Evolutionary conservation across 2,888 invertebrate genomes (phyloP).

Genomic region (Amiota mariae): DNA sequence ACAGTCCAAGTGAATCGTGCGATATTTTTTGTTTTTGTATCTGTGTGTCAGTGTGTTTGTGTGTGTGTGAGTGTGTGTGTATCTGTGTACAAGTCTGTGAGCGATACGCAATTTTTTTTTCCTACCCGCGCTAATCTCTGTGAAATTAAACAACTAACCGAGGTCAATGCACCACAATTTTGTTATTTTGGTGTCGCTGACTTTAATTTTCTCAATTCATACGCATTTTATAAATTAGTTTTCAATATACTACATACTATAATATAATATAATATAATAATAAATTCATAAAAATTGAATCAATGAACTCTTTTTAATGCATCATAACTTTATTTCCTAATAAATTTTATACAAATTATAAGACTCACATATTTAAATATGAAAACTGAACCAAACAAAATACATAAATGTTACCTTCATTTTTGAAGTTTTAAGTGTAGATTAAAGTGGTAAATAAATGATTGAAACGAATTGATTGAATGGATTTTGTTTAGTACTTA

Average conservation of each 20-base stretch:
- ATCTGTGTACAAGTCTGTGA: background rate
- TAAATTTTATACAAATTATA: no score
- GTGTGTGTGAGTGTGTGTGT: constrained; percentile 25
- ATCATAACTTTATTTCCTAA: no score
- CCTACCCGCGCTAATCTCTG: constrained; percentile 36
- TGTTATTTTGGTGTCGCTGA: constrained; percentile 2
- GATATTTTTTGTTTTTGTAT: background rate
- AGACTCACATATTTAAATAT: no score
- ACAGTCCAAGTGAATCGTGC: background rate
- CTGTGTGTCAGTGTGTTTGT: background rate
- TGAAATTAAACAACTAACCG: constrained; percentile 49
- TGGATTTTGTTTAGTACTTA: no score
- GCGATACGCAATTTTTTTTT: constrained; percentile 47
- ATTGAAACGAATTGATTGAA: no score
- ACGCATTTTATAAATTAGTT: background rate
- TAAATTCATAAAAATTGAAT: no score
- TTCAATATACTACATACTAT: background rate
- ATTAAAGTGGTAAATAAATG: no score
- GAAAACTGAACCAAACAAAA: no score
- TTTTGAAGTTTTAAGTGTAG: no score
- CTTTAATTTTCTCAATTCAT: background rate
- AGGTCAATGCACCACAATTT: constrained; percentile 48
- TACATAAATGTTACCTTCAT: no score
- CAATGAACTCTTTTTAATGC: no score
- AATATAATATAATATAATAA: no score